Evolutionary conservation across 2,113 vertebrate species (phyloP).

Genomic region (Poeciliopsis turrubarensis): DNA sequence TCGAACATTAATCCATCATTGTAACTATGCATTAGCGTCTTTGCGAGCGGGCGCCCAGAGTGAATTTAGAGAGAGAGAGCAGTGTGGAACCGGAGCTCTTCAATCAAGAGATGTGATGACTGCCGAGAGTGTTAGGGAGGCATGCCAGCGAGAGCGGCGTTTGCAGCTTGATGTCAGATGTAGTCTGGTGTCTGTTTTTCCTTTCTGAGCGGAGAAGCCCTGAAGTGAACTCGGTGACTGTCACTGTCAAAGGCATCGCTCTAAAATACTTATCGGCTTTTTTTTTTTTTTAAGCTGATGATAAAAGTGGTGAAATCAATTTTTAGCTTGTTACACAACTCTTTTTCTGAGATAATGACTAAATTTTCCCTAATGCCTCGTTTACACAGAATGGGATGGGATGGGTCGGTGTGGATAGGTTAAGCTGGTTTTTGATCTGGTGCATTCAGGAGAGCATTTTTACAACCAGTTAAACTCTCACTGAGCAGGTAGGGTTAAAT

Average conservation of each 20-base stretch:
- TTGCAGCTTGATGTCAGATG: conserved; percentile 27
- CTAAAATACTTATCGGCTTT: conserved; percentile 27
- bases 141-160: conserved; percentile 38
- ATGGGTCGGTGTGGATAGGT: too few relatives aligned
- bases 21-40: conserved; percentile 77
- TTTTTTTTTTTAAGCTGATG: conserved; percentile 2
- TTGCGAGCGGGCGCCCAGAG: conserved; percentile 51
- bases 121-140: conserved; percentile 26
- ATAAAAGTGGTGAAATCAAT: conserved; percentile 15
- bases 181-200: conserved; percentile 21
- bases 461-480: too few relatives aligned
- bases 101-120: conserved; percentile 44
- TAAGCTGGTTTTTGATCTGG: too few relatives aligned
- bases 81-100: conserved; percentile 50
- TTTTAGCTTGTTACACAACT: conserved; percentile 13
- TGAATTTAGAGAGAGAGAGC: conserved; percentile 46
- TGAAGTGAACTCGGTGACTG: conserved; percentile 22
- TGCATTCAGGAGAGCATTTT: background rate
- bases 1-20: conserved; percentile 78
- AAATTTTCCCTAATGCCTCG: background rate
- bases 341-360: background rate
- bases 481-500: too few relatives aligned
- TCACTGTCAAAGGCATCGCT: conserved; percentile 30
- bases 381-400: background rate
- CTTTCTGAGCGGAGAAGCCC: conserved; percentile 15